These are phyloP conservation scores for Hoplodrina blanda DNA, from an alignment of 2,888 invertebrate species.

Conservation along the genomic window DNA sequence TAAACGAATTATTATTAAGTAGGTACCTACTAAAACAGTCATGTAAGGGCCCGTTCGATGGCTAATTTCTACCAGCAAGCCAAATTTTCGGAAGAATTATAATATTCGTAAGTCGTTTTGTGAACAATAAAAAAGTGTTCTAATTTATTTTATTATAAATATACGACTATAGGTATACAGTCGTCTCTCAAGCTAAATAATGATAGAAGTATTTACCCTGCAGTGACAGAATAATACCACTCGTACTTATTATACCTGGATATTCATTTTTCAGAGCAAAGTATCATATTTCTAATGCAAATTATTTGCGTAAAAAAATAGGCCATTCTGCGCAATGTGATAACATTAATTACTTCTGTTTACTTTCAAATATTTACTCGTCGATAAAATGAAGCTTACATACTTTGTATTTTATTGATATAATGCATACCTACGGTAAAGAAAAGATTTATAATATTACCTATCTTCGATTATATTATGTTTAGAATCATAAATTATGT, in stretches of 20 bases:
- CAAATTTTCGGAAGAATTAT: no score
- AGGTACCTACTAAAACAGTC: no score
- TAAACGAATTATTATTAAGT: no score
- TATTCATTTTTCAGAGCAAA: slow-evolving; percentile 2
- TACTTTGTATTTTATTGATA: neutral
- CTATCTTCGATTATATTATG: neutral
- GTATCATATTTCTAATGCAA: slow-evolving; percentile 8
- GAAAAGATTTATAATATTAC: neutral
- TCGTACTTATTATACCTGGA: neutral
- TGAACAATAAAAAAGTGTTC: no score
- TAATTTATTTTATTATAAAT: no score
- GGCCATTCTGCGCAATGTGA: slow-evolving; percentile 2
- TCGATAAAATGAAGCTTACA: neutral
- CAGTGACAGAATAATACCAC: neutral
- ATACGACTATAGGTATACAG: neutral
- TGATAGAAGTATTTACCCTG: neutral
- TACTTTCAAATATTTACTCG: slow-evolving; percentile 6
- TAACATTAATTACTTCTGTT: slow-evolving; percentile 4
- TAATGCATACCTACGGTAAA: neutral
- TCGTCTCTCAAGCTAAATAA: no score
- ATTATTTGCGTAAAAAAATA: neutral
- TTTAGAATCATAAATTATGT: no score
- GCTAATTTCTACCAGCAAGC: no score
- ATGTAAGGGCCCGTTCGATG: no score
- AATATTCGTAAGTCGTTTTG: no score